Percentiles rank a stretch among this genome's conserved stretches.
Evolutionary conservation across 2,888 invertebrate species (phyloP).

Genomic region (Arenicola marina): DNA sequence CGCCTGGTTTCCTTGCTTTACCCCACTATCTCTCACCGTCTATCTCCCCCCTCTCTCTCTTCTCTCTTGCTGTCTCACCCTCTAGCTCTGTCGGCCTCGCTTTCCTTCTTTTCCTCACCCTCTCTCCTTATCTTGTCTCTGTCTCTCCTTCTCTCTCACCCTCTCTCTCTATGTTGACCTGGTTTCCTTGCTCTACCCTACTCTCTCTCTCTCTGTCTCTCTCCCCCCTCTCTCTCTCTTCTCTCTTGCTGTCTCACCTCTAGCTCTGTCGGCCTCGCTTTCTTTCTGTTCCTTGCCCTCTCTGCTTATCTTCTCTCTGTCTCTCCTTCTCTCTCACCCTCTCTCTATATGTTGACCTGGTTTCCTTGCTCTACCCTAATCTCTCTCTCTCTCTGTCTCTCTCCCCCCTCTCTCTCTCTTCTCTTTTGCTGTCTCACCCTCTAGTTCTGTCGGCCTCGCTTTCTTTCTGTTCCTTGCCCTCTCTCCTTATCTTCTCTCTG

Average conservation of each 20-base stretch:
- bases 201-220: not conserved
- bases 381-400: not conserved
- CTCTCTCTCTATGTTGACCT: not conserved
- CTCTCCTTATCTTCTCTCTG: not conserved
- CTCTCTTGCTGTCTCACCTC: not conserved
- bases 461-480: too few species aligned
- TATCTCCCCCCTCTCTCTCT: constrained; percentile 7
- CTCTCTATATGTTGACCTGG: not conserved
- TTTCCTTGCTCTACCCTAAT: too few species aligned
- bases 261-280: too few species aligned
- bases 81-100: too few species aligned
- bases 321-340: not conserved
- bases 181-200: not conserved
- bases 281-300: not conserved
- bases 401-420: not conserved
- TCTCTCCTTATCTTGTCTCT: not conserved
- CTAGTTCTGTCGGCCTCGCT: too few species aligned
- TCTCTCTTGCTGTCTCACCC: constrained; percentile 1
- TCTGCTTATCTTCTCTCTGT: not conserved
- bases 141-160: too few species aligned
- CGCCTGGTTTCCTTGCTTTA: constrained; percentile 8
- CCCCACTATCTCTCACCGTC: constrained; percentile 1
- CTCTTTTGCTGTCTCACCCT: not conserved
- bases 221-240: not conserved
- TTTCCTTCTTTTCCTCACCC: not conserved